These are phyloP conservation scores for Drosophila pachea DNA, from an alignment of 1,140 invertebrate genomes.

Conservation along the genomic window DNA sequence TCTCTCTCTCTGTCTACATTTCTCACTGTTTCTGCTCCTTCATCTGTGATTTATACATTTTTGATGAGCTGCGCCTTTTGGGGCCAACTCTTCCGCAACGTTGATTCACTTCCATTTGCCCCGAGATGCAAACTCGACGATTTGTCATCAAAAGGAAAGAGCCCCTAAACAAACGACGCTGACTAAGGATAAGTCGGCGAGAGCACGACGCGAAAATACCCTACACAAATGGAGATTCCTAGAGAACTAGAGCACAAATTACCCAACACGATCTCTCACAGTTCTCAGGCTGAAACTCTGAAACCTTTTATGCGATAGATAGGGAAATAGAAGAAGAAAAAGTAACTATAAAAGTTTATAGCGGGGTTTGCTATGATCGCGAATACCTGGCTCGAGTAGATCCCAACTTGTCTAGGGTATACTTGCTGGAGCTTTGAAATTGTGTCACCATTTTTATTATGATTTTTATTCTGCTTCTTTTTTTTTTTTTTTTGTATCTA, in stretches of 20 bases:
- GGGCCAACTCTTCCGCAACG: constrained; percentile 44
- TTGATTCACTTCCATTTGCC: constrained; percentile 56
- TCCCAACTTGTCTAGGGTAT: not conserved
- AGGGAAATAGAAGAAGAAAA: too few species aligned
- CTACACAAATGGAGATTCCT: not conserved
- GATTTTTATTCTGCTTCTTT: not conserved
- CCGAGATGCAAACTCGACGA: constrained; percentile 59
- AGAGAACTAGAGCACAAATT: too few species aligned
- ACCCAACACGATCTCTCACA: too few species aligned
- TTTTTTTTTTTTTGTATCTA: not conserved
- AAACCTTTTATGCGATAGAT: too few species aligned
- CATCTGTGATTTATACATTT: constrained; percentile 41
- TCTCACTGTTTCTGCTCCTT: not conserved
- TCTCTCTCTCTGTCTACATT: not conserved
- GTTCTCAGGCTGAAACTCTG: too few species aligned
- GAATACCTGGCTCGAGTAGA: not conserved
- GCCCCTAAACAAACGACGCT: constrained; percentile 1
- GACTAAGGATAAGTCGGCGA: too few species aligned
- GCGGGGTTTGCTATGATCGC: too few species aligned
- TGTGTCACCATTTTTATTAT: constrained; percentile 52
- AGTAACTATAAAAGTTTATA: too few species aligned
- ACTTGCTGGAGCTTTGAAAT: constrained; percentile 27
- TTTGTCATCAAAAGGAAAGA: constrained; percentile 53
- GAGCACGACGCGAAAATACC: not conserved
- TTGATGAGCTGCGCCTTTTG: constrained; percentile 33